A percentile compares a stretch with the other conserved stretches of the same genome.
Evolutionary conservation across 2,113 vertebrate species (phyloP).

Genomic region (Penelope pileata): DNA sequence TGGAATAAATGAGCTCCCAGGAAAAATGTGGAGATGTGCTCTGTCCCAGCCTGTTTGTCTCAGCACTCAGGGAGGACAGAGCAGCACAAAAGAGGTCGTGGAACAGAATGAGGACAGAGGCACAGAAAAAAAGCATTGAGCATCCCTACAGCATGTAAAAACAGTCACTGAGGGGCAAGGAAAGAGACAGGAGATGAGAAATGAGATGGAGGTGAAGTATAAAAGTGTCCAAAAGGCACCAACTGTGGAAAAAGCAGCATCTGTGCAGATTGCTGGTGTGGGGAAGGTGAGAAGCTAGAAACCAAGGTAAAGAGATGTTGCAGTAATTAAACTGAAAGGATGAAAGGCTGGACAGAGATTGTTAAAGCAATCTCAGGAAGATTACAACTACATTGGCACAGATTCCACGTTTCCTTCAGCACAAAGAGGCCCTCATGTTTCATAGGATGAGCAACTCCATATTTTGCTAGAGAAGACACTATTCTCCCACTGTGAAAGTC

Average conservation of each 20-base stretch:
- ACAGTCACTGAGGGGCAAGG: background rate
- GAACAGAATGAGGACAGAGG: background rate
- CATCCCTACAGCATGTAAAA: background rate
- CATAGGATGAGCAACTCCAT: accelerated
- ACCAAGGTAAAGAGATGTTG: background rate
- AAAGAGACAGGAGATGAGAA: background rate
- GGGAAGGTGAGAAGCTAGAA: background rate
- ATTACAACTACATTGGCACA: background rate
- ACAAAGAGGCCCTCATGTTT: background rate
- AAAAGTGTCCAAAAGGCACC: background rate
- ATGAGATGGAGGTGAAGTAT: background rate
- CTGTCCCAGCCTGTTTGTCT: background rate
- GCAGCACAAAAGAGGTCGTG: background rate
- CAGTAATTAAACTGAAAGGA: background rate
- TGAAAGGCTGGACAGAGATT: background rate
- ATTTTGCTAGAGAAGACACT: background rate
- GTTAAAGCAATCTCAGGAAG: background rate
- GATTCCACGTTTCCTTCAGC: background rate
- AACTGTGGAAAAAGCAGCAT: background rate
- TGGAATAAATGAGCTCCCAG: background rate
- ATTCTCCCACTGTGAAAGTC: background rate
- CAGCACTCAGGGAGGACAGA: background rate
- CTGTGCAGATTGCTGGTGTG: background rate
- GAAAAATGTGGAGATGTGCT: background rate
- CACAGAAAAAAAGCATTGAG: background rate